Conservation (phyloP, 30 jellyfish, hydroid and myxozoan species). For the Catostylus mosaicus region DNA sequence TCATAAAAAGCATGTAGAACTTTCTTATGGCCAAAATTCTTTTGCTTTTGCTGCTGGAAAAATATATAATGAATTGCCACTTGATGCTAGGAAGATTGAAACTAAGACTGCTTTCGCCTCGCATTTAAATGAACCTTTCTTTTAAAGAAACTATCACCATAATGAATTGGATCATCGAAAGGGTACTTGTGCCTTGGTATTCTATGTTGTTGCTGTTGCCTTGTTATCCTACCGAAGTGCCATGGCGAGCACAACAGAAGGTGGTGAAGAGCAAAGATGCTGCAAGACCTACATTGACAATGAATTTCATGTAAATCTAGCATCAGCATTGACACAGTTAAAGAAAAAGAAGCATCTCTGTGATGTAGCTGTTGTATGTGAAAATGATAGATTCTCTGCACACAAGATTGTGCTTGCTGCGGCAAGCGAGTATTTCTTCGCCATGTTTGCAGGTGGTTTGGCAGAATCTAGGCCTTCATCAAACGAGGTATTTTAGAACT, state of each 20-base stretch:
- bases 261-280: background rate
- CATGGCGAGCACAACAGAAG: background rate
- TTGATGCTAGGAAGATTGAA: no score
- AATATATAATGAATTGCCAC: no score
- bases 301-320: constrained; percentile 16
- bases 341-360: constrained; percentile 39
- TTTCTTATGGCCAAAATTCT: no score
- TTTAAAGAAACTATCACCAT: no score
- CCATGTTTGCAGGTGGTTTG: constrained; percentile 94
- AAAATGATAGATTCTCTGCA: constrained; percentile 56
- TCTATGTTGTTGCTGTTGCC: constrained; percentile 5
- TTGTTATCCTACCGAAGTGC: background rate
- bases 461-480: constrained; percentile 50
- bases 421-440: constrained; percentile 80
- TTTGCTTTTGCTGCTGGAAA: no score
- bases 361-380: constrained; percentile 81
- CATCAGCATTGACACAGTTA: constrained; percentile 21
- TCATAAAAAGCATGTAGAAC: no score
- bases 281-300: constrained; percentile 11
- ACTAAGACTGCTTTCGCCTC: no score
- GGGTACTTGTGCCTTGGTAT: no score
- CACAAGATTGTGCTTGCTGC: constrained; percentile 90
- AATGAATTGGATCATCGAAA: no score
- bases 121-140: no score
- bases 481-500: constrained; percentile 45